A percentile compares a stretch with the other conserved stretches of the same genome.
Conservation (phyloP, 1,140 invertebrate genomes). For the Rhyzopertha dominica region DNA sequence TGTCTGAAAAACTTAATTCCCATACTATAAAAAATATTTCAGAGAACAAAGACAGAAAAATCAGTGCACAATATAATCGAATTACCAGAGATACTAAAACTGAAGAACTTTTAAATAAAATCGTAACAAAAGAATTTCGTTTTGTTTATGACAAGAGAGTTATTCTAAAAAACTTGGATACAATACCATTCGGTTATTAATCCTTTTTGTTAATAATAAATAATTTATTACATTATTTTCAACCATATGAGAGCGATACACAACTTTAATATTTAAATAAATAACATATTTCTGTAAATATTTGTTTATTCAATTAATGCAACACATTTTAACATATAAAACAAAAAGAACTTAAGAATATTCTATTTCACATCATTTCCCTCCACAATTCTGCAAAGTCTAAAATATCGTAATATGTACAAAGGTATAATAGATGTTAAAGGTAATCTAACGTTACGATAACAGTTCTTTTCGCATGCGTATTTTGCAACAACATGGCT, state of each 20-base stretch:
- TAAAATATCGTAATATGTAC: conserved; percentile 9
- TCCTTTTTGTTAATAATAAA: too few species aligned
- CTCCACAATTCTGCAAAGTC: conserved; percentile 4
- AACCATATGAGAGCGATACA: conserved; percentile 7
- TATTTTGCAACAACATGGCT: conserved; percentile 18
- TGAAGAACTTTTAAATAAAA: conserved; percentile 20
- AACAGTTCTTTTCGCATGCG: conserved; percentile 17
- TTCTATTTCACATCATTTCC: conserved; percentile 3
- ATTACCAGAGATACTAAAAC: conserved; percentile 18
- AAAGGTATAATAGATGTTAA: conserved; percentile 8
- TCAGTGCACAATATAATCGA: conserved; percentile 19
- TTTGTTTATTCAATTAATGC: conserved; percentile 5
- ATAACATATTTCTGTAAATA: conserved; percentile 5
- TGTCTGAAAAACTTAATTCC: conserved; percentile 13
- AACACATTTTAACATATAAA: conserved; percentile 8
- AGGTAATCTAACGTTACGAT: conserved; percentile 9
- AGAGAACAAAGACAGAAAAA: conserved; percentile 17
- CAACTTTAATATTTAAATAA: conserved; percentile 7
- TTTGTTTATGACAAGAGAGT: too few species aligned
- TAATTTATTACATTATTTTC: conserved; percentile 5
- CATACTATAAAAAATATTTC: conserved; percentile 16
- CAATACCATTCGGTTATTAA: too few species aligned
- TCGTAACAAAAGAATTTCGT: conserved; percentile 14
- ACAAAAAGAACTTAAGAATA: background rate
- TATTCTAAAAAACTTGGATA: too few species aligned